Percentiles rank a stretch among this genome's conserved stretches.
Conservation (phyloP, 2,888 invertebrate species). For the Cryptocephalus moraei region DNA sequence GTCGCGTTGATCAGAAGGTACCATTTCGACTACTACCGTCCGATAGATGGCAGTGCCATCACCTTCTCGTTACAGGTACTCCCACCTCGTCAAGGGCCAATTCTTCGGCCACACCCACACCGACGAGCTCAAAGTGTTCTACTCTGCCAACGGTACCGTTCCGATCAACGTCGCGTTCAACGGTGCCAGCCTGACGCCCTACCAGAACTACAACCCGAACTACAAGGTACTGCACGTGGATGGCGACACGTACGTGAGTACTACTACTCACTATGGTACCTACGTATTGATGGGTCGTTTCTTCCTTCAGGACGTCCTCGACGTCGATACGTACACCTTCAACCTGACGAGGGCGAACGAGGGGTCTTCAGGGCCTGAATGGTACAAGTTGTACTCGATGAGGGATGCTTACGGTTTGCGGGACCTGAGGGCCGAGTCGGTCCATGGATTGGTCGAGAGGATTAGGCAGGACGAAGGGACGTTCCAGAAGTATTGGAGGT, state of each 20-base stretch:
- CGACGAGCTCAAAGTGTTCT: slow-evolving; percentile 66
- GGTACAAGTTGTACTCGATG: slow-evolving; percentile 70
- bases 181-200: slow-evolving; percentile 73
- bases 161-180: slow-evolving; percentile 67
- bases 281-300: too few relatives aligned
- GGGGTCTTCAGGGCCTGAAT: slow-evolving; percentile 48
- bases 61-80: slow-evolving; percentile 47
- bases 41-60: too few relatives aligned
- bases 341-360: slow-evolving; percentile 65
- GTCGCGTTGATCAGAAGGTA: slow-evolving; percentile 54
- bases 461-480: slow-evolving; percentile 46
- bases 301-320: slow-evolving; percentile 48
- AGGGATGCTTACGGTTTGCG: slow-evolving; percentile 51
- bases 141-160: slow-evolving; percentile 40
- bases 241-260: slow-evolving; percentile 14
- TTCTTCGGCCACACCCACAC: slow-evolving; percentile 79
- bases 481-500: slow-evolving; percentile 37
- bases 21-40: too few relatives aligned
- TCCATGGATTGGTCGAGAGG: slow-evolving; percentile 48
- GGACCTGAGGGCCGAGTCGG: slow-evolving; percentile 51
- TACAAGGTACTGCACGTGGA: slow-evolving; percentile 23
- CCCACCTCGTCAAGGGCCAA: slow-evolving; percentile 63
- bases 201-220: slow-evolving; percentile 53
- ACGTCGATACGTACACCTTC: slow-evolving; percentile 62
- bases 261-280: too few relatives aligned